These are phyloP conservation scores for Ochropleura leucogaster DNA, from an alignment of 2,888 invertebrate genomes.

Conservation along the genomic window DNA sequence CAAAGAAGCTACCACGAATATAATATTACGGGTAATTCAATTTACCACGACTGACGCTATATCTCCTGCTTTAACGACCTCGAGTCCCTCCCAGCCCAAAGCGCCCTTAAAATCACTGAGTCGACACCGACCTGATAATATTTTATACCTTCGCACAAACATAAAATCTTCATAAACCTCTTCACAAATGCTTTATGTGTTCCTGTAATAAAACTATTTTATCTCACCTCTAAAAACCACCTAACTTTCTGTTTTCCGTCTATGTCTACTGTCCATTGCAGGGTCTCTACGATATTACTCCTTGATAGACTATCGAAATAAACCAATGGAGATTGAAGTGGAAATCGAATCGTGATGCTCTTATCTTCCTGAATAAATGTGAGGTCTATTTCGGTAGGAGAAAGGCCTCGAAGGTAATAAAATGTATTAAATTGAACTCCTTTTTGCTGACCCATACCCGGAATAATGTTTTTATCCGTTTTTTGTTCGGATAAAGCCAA, in stretches of 20 bases:
- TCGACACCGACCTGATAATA: constrained; percentile 64
- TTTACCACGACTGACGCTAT: constrained; percentile 33
- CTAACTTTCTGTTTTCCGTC: constrained; percentile 27
- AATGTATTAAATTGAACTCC: constrained; percentile 65
- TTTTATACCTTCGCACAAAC: constrained; percentile 65
- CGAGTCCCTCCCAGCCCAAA: constrained; percentile 26
- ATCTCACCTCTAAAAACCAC: constrained; percentile 45
- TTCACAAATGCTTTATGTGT: constrained; percentile 69
- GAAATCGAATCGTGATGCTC: constrained; percentile 53
- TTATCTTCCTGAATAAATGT: constrained; percentile 59
- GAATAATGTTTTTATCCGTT: constrained; percentile 60
- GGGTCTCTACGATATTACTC: constrained; percentile 41
- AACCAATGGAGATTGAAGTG: constrained; percentile 61
- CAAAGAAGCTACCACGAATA: constrained; percentile 32
- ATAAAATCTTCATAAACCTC: constrained; percentile 69
- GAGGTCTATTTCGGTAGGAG: constrained; percentile 58
- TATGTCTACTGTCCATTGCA: constrained; percentile 55
- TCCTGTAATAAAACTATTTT: constrained; percentile 68
- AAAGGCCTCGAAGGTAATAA: constrained; percentile 62
- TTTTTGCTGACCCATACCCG: constrained; percentile 62
- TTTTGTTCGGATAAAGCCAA: constrained; percentile 55
- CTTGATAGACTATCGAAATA: constrained; percentile 57
- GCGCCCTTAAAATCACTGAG: constrained; percentile 67
- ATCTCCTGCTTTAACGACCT: constrained; percentile 54
- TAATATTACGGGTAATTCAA: constrained; percentile 47